Evolutionary conservation across 2,888 invertebrate species (phyloP).

Genomic region (Bibio marci): DNA sequence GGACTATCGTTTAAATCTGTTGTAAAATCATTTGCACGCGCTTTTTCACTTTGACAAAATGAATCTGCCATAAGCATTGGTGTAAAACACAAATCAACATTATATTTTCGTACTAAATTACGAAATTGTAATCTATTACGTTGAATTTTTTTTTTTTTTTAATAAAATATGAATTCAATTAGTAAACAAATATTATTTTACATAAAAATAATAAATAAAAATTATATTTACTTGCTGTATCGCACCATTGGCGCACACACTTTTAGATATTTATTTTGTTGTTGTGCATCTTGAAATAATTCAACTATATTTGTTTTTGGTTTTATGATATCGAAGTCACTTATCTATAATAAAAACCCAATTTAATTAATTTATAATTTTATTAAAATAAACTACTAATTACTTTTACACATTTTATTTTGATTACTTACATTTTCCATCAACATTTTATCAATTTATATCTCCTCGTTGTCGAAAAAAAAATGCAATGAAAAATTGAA

Average conservation of each 20-base stretch:
- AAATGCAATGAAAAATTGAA: no score
- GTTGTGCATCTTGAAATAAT: conserved; percentile 40
- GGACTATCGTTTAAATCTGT: conserved; percentile 66
- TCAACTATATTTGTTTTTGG: conserved; percentile 36
- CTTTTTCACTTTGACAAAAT: conserved; percentile 75
- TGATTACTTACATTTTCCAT: no score
- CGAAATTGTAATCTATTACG: conserved; percentile 56
- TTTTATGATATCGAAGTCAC: no score
- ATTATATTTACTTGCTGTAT: conserved; percentile 56
- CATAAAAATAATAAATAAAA: no score
- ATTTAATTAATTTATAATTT: no score
- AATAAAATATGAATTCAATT: conserved; percentile 4
- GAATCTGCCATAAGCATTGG: conserved; percentile 96
- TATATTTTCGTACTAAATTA: conserved; percentile 55
- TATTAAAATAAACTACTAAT: no score
- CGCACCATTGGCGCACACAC: conserved; percentile 94
- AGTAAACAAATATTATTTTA: conserved; percentile 3
- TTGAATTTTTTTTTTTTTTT: background rate
- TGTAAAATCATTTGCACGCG: conserved; percentile 65
- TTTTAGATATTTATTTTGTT: conserved; percentile 41
- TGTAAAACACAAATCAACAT: conserved; percentile 79
- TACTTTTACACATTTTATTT: no score
- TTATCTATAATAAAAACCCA: no score
- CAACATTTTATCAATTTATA: no score
- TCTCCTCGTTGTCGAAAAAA: no score